Percentiles rank a stretch among this genome's conserved stretches.
Conservation (phyloP, 2,888 invertebrate species). For the Diachrysia chrysitis region DNA sequence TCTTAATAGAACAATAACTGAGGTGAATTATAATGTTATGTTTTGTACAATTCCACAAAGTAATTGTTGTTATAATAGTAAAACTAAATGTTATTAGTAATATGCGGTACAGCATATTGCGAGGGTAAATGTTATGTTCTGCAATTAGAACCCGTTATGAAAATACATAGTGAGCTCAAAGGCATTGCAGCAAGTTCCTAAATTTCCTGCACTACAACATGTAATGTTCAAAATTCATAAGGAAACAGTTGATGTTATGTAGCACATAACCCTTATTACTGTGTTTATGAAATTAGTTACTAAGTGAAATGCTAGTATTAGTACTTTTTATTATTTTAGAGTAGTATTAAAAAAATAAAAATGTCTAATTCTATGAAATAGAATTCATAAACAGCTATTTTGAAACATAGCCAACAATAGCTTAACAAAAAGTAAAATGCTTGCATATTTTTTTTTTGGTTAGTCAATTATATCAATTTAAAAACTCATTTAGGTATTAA, state of each 20-base stretch:
- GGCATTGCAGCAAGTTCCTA: conserved; percentile 4
- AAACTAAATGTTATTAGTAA: conserved; percentile 38
- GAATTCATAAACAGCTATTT: background rate
- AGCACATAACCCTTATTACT: background rate
- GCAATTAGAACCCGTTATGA: conserved; percentile 29
- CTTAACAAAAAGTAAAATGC: no score
- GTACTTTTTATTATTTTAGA: no score
- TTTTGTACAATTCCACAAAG: conserved; percentile 27
- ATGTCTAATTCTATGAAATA: no score
- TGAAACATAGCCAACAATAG: no score
- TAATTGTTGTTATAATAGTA: conserved; percentile 23
- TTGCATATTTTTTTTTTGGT: no score
- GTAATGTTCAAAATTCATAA: conserved; percentile 1
- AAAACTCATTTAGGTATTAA: no score
- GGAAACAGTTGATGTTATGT: background rate
- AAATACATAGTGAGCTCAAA: conserved; percentile 22
- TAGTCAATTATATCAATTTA: no score
- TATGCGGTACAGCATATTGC: conserved; percentile 27
- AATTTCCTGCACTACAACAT: conserved; percentile 3
- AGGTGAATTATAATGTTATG: conserved; percentile 18
- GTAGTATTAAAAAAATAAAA: no score
- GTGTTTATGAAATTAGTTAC: background rate
- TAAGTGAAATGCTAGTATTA: no score
- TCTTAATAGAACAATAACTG: conserved; percentile 11
- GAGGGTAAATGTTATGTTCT: conserved; percentile 33